Evolutionary conservation across 2,888 invertebrate genomes (phyloP), one percentile per base, ranked within the genome.

Genomic region (Caenorhabditis becei): DNA sequence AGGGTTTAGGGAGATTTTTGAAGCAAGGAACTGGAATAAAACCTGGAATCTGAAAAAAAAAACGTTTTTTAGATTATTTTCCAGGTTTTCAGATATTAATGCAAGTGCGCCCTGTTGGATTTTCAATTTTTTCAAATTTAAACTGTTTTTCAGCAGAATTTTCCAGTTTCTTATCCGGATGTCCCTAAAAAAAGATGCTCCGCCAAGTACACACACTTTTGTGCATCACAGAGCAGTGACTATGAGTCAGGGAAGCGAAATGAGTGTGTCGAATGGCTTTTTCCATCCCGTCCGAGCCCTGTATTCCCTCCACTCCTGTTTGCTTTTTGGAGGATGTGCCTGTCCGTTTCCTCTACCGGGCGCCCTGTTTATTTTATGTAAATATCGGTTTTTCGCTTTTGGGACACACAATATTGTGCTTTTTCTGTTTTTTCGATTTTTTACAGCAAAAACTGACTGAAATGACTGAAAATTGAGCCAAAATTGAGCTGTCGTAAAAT

Each of bases 241-340:
- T n/a, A n/a, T n/a, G 44, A 67, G 59, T 59, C 58, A 69, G 59
- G 16, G 62, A 20, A 26, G 24, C 35, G 49, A 23, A 69, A 59
- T 69, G 47, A 71, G 71, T 71, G 71, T 71, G 71, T 71, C 62
- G 51, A 71, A 62, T 71, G 44, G 71, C 61, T 71, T 71, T 71
- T 54, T 71, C 26, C 49, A 2, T 20, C 23, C 49, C 20, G 23
- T 5, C 49, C 49, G 1, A 20, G 14, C 69, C 54, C 58, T 69
- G 59, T 69, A 59, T 69, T 58, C n/a, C n/a, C n/a, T 69, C 58
- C 35, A 23, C 44, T 58, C 49, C 37, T 74, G 53, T 74, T 74
- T 74, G 72, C 72, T 65, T 74, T 74, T 74, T 61, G 41, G 63
- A 53, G 63, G 63, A 28, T 44, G 53, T 20, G 24, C 44, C 66